Evolutionary conservation across 2,888 invertebrate genomes (phyloP).

Genomic region (Sympetrum striolatum): DNA sequence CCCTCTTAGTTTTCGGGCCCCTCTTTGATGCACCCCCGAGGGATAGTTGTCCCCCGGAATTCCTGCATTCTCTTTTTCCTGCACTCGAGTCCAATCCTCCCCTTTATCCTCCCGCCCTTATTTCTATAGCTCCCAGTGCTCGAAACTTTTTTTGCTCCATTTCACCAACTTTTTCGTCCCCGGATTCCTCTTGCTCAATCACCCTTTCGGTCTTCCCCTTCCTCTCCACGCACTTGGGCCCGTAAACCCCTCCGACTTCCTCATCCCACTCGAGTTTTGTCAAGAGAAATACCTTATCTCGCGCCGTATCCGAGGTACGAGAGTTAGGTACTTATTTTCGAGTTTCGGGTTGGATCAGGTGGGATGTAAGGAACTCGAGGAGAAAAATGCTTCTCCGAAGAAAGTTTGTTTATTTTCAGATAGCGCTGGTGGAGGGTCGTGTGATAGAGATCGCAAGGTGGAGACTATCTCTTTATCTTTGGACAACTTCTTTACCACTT

Average conservation of each 20-base stretch:
- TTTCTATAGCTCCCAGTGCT: neutral
- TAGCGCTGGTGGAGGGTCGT: too few species aligned
- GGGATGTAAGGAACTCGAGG: neutral
- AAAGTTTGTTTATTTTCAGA: too few species aligned
- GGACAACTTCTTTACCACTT: too few species aligned
- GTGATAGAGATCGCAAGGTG: too few species aligned
- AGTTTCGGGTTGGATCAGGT: neutral
- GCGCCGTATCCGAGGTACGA: neutral
- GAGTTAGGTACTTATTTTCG: neutral
- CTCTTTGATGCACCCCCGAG: neutral
- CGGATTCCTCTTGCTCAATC: too few species aligned
- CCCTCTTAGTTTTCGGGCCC: slow-evolving; percentile 22
- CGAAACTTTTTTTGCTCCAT: neutral
- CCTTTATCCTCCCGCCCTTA: slow-evolving; percentile 49
- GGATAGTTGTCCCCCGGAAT: slow-evolving; percentile 48
- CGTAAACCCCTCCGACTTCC: neutral
- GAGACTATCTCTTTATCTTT: too few species aligned
- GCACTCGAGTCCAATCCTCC: slow-evolving; percentile 50
- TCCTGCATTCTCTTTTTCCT: slow-evolving; percentile 49
- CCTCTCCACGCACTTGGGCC: neutral
- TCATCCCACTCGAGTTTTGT: neutral
- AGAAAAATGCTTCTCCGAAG: neutral
- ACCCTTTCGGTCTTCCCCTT: too few species aligned
- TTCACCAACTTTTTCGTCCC: too few species aligned
- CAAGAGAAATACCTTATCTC: neutral